A percentile compares a stretch with the other conserved stretches of the same genome.
Evolutionary conservation across 2,888 invertebrate genomes (phyloP).

Genomic region (Ischnura elegans): DNA sequence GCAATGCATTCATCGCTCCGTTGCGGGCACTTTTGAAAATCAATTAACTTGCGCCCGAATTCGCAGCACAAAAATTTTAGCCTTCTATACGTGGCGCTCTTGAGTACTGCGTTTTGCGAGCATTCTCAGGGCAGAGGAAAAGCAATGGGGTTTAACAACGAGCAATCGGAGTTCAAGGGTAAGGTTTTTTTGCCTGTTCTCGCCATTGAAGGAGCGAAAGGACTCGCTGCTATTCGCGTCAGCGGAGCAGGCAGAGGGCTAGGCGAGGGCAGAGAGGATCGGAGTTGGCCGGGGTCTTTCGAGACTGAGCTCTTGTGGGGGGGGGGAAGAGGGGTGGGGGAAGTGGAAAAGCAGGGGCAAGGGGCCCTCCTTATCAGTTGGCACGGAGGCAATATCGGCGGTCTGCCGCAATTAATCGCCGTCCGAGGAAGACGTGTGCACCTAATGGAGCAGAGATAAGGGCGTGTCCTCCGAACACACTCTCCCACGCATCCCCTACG

Average conservation of each 20-base stretch:
- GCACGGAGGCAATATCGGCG: constrained; percentile 17
- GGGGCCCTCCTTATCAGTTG: background rate
- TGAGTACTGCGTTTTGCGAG: too few species aligned
- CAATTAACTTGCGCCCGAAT: too few species aligned
- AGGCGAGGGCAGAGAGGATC: background rate
- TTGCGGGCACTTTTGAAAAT: too few species aligned
- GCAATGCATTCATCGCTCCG: too few species aligned
- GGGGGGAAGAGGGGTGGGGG: background rate
- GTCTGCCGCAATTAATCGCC: background rate
- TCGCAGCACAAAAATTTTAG: too few species aligned
- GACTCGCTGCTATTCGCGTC: background rate
- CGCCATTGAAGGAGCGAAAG: background rate
- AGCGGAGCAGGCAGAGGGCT: background rate
- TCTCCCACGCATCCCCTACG: too few species aligned
- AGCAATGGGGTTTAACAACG: too few species aligned
- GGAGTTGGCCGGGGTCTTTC: background rate
- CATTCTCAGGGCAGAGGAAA: too few species aligned
- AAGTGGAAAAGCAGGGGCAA: background rate
- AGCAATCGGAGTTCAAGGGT: too few species aligned
- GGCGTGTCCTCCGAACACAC: background rate
- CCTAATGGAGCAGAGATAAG: constrained; percentile 8
- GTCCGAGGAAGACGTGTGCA: background rate
- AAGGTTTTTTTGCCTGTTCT: too few species aligned
- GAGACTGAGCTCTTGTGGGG: background rate
- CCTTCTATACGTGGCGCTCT: too few species aligned